phyloP scores from a whole-genome alignment of 92 coral and sea anemone species.

The Plumapathes pennacea region DNA sequence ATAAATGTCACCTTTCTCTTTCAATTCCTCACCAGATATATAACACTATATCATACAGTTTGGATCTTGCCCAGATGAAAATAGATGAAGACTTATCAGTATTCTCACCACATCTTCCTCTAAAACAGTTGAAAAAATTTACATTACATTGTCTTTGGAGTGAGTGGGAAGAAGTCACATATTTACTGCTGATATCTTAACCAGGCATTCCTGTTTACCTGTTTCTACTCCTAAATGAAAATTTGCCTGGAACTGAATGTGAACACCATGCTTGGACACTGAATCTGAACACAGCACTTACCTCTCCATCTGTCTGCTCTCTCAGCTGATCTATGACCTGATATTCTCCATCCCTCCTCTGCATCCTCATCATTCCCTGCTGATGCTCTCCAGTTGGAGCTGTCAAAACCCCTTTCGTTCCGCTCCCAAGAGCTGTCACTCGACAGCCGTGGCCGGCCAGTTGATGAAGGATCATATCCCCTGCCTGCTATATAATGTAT shows the following conservation, averaged over 20 bases:
- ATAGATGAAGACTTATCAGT: too few relatives aligned
- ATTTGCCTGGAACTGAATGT: background rate
- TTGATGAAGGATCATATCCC: constrained; percentile 86
- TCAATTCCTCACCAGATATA: too few relatives aligned
- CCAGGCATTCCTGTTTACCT: too few relatives aligned
- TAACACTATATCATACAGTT: too few relatives aligned
- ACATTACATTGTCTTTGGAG: too few relatives aligned
- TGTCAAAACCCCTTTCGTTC: constrained; percentile 40
- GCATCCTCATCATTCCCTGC: constrained; percentile 66
- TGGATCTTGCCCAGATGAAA: too few relatives aligned
- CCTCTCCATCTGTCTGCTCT: constrained; percentile 94
- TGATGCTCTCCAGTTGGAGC: constrained; percentile 86
- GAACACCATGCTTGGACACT: background rate
- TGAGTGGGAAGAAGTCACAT: too few relatives aligned
- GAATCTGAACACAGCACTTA: constrained; percentile 6
- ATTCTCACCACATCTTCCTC: too few relatives aligned
- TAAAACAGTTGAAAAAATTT: too few relatives aligned
- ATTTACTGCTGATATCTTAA: too few relatives aligned
- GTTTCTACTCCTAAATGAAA: too few relatives aligned
- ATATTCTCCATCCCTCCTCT: constrained; percentile 94
- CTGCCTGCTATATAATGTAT: constrained; percentile 47
- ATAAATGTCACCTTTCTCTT: too few relatives aligned
- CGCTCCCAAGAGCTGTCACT: constrained; percentile 90
- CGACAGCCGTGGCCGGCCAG: constrained; percentile 70
- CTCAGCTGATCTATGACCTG: constrained; percentile 79